phyloP scores from a whole-genome alignment of 2,797 vertebrate genomes.

The Loriculus beryllinus region DNA sequence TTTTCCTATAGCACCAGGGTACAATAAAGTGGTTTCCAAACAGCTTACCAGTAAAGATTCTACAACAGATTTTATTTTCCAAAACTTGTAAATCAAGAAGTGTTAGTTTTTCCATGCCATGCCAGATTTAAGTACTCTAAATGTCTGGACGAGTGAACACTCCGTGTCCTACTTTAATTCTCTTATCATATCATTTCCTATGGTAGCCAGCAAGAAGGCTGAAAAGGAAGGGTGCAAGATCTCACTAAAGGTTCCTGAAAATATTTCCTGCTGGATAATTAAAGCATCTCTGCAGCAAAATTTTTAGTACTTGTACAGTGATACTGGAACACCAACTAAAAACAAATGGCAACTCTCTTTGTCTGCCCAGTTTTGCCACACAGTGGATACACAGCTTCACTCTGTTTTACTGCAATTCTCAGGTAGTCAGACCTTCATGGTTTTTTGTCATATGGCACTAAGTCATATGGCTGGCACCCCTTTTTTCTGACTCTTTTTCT shows the following conservation, averaged over 20 bases:
- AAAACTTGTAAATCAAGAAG: background rate
- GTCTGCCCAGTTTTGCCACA: background rate
- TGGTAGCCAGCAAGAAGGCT: background rate
- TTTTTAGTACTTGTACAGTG: background rate
- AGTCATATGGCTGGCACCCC: background rate
- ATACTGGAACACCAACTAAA: background rate
- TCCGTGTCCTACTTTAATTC: background rate
- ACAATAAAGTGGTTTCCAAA: background rate
- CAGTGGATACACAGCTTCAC: background rate
- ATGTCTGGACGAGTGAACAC: background rate
- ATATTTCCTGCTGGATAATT: background rate
- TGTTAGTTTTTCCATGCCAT: background rate
- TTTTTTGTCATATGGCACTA: background rate
- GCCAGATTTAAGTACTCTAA: background rate
- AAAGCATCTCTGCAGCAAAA: background rate
- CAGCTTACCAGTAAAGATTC: background rate
- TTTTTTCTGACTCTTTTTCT: background rate
- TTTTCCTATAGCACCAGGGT: background rate
- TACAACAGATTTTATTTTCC: background rate
- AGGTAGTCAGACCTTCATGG: background rate
- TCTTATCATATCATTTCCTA: background rate
- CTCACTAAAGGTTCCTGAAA: background rate
- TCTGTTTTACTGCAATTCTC: background rate
- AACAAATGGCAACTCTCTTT: background rate
- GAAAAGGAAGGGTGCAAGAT: background rate